phyloP scores from a whole-genome alignment of 1,140 invertebrate genomes.

The Drosophila hydei region DNA sequence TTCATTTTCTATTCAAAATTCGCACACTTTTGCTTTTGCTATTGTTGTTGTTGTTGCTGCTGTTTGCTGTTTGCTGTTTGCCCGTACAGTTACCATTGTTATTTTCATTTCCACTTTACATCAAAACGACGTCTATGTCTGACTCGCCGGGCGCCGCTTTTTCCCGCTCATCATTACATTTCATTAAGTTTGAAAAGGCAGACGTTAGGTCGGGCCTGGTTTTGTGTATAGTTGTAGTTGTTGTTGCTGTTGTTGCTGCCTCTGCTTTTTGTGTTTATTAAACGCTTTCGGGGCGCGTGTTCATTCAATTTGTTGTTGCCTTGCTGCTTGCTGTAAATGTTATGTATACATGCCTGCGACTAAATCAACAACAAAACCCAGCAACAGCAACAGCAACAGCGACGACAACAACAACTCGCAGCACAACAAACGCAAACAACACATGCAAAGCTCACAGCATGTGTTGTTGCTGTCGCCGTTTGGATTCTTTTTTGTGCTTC shows the following conservation, averaged over 20 bases:
- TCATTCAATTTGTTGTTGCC: conserved; percentile 73
- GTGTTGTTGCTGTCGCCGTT: not conserved
- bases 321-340: conserved; percentile 55
- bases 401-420: conserved; percentile 26
- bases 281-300: conserved; percentile 77
- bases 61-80: conserved; percentile 27
- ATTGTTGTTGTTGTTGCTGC: conserved; percentile 41
- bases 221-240: conserved; percentile 42
- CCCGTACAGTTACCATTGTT: conserved; percentile 51
- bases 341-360: conserved; percentile 75
- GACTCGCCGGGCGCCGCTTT: conserved; percentile 24
- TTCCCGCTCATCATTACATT: conserved; percentile 73
- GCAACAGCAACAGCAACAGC: not conserved
- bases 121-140: conserved; percentile 61
- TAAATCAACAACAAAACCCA: conserved; percentile 58
- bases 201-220: conserved; percentile 1
- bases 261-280: conserved; percentile 74
- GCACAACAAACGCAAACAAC: conserved; percentile 35
- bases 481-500: conserved; percentile 9
- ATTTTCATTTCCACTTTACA: conserved; percentile 60
- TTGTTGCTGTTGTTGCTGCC: conserved; percentile 34
- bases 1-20: conserved; percentile 34
- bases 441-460: conserved; percentile 42
- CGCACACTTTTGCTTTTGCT: conserved; percentile 24
- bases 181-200: conserved; percentile 64